Base-by-base conservation (phyloP, 2,888 invertebrate genomes). In the Drosophila trichaetosa region DNA sequence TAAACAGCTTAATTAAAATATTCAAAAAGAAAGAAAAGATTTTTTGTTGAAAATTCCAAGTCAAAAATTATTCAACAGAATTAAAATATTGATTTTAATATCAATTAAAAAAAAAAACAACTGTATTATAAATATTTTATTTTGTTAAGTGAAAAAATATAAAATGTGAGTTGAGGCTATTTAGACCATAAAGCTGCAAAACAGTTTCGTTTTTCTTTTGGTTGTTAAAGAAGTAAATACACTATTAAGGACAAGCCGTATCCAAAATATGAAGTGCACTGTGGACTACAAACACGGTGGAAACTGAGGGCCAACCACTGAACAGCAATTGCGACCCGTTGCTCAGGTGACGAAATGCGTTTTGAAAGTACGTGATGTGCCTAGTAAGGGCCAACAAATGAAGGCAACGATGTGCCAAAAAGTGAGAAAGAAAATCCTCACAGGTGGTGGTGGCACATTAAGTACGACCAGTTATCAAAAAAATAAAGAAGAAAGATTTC, bases 281-380 rank as follows among this genome's bases (percentile, higher is more conserved):
- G 13, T 24, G 2, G 18, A 36, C 21, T 16, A n/a, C n/a, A 52
- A 18, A 57, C 24, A n/a, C 51, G 46, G 51, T 27, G 53, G n/a
- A 64, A 61, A 49, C 62, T 29, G 2, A 53, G 54, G 42, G 57
- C 24, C 42, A 52, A 65, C 62, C 70, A 66, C 69, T 64, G 66
- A 78, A 67, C 48, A 70, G 69, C 79, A 58, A 74, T 81, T 73
- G 73, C 62, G 61, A 66, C 49, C 63, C 77, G 75, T 56, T 64
- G 69, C 81, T 74, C 71, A 82, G 88, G 87, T 87, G 87, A 90
- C 88, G 88, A 87, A 83, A 90, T 83, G 88, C 74, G 87, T 69
- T 75, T 83, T 73, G 60, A 66, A 76, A 76, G 64, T 76, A 90
- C 87, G 87, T 90, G 87, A 88, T 80, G 46, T 75, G 87, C 86